phyloP scores from a whole-genome alignment of 1,140 invertebrate genomes.

The Bombus ignitus region DNA sequence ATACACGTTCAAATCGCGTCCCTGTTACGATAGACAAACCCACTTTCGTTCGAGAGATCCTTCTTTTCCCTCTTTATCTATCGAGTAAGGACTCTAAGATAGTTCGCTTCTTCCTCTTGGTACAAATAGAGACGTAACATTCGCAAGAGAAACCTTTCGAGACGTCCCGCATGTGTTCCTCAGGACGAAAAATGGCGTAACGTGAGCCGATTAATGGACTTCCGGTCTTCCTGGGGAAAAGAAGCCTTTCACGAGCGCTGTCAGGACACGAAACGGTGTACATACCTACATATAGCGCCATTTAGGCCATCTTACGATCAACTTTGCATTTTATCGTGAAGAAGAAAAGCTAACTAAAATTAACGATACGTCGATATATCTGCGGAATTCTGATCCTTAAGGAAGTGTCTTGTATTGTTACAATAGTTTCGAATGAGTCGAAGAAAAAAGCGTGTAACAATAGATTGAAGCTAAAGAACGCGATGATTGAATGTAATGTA shows the following conservation, averaged over 20 bases:
- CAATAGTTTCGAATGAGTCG: background rate
- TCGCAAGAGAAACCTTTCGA: slow-evolving; percentile 11
- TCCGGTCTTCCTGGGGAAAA: slow-evolving; percentile 22
- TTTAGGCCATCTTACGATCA: background rate
- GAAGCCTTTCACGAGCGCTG: background rate
- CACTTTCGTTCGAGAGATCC: background rate
- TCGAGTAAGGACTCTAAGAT: background rate
- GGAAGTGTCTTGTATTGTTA: too few species aligned
- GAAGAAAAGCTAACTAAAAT: background rate
- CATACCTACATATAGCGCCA: background rate
- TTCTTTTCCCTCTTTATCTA: background rate
- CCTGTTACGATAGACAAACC: slow-evolving; percentile 23
- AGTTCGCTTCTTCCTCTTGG: background rate
- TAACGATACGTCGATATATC: background rate
- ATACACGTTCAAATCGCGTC: background rate
- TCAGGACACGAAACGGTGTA: too few species aligned
- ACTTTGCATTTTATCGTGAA: background rate
- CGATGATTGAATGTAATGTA: background rate
- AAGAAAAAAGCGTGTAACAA: background rate
- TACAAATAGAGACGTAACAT: background rate
- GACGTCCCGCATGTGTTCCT: background rate
- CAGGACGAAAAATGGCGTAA: slow-evolving; percentile 52
- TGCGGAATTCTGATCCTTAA: background rate
- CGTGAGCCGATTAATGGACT: slow-evolving; percentile 65
- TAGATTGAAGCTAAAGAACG: background rate